A percentile compares a stretch with the other conserved stretches of the same genome.
phyloP scores from a whole-genome alignment of 2,888 invertebrate genomes.

The Tanypteryx hageni region DNA sequence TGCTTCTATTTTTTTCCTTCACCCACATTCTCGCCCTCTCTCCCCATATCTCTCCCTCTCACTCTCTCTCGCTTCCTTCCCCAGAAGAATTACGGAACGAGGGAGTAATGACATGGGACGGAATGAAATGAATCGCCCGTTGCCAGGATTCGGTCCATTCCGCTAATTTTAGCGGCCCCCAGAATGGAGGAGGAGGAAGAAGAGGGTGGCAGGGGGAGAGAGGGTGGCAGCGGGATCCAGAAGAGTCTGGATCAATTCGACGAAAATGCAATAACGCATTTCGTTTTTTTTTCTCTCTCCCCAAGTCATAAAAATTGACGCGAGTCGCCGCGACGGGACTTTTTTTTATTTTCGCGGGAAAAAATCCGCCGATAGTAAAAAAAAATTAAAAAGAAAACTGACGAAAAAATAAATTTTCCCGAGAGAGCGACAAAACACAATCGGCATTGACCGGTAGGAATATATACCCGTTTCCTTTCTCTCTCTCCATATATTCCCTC shows the following conservation, averaged over 20 bases:
- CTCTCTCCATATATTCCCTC: neutral
- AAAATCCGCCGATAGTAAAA: neutral
- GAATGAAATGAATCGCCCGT: conserved; percentile 42
- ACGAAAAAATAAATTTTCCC: neutral
- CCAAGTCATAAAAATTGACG: conserved; percentile 50
- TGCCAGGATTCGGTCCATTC: neutral
- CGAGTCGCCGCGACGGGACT: neutral
- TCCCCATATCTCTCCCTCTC: neutral
- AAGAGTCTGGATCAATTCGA: conserved; percentile 13
- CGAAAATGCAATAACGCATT: conserved; percentile 55
- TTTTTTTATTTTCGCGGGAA: neutral
- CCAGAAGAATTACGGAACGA: conserved; percentile 32
- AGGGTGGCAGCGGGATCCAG: neutral
- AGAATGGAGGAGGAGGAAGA: neutral
- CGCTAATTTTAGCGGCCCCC: conserved; percentile 32
- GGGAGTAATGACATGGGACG: conserved; percentile 48
- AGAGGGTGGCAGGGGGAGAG: neutral
- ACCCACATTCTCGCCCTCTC: neutral
- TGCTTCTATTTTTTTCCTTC: neutral
- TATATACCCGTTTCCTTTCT: neutral
- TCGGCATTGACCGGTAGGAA: neutral
- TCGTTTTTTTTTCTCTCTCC: neutral
- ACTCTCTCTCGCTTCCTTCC: neutral
- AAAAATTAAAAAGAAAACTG: neutral
- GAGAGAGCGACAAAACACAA: conserved; percentile 28